Base-by-base conservation (phyloP, 2,797 vertebrate species). In the Hydrocynus forskahlii region DNA sequence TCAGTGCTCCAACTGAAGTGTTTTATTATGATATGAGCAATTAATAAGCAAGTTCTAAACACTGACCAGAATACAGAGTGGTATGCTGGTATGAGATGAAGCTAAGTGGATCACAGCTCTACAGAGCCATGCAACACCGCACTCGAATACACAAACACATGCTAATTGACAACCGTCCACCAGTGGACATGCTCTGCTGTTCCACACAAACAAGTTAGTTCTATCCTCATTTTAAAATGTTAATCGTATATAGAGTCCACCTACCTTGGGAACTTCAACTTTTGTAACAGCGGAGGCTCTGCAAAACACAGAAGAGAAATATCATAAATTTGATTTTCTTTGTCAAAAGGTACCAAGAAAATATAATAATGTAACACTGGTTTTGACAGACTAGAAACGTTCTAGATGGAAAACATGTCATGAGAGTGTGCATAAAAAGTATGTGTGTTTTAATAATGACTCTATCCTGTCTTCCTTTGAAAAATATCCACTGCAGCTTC, bases 181-280 rank as follows among this genome's bases (percentile, higher is more conserved):
- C 55, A 72, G 10, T 54, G 43, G n/a, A n/a, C n/a, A n/a, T 40
- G 77, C 68, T 40, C 17, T 0, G 16, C 16, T 35, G 62, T 7
- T 35, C 35, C 21, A 23, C 5, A 45, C n/a, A 67, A 19, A 10
- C 6, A 69, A 69, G 48, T 29, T 29, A 29, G 29, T 0, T n/a
- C 14, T 23, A 5, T 29, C 38, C 17, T 19, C n/a, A 8, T n/a
- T 54, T 54, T 45, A 60, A 66, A 55, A 1, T 69, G 25, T 76
- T 72, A 76, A 70, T 62, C 38, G 74, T 86, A 83, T 66, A 38
- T 75, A 14, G 14, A 64, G 16, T 75, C 75, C 3, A 82, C 94
- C 76, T 92, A 98, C 97, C 96, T 96, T 96, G 40, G 92, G 88
- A 52, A 87, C 91, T 79, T 95, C 93, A 0, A 89, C 89, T 87